These are phyloP conservation scores for Bombus cullumanus DNA, from an alignment of 1,140 invertebrate species.

Conservation along the genomic window DNA sequence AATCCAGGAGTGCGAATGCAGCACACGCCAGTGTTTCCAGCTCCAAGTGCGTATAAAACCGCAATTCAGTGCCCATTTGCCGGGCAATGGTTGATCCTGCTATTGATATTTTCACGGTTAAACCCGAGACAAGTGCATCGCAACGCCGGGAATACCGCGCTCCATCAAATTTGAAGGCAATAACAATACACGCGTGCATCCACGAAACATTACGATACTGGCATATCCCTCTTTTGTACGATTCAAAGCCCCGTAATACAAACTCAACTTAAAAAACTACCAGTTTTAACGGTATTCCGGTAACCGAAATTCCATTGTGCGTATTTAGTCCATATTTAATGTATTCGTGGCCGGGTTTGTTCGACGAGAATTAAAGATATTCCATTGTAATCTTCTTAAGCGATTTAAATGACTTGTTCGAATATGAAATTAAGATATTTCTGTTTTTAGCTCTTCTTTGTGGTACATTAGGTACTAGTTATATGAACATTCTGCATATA, in stretches of 20 bases:
- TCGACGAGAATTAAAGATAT: neutral
- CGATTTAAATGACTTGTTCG: neutral
- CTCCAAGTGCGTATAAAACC: neutral
- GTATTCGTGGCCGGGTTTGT: neutral
- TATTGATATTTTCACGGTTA: slow-evolving; percentile 11
- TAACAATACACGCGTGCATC: too few species aligned
- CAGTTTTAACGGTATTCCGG: too few species aligned
- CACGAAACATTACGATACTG: neutral
- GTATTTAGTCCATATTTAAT: neutral
- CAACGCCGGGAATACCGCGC: too few species aligned
- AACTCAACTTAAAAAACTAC: neutral
- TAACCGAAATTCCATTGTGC: too few species aligned
- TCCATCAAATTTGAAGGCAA: neutral
- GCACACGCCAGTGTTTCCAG: neutral
- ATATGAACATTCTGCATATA: too few species aligned
- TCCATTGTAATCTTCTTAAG: neutral
- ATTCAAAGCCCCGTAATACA: neutral
- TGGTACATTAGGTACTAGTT: too few species aligned
- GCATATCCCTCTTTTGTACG: neutral
- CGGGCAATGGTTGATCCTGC: slow-evolving; percentile 22
- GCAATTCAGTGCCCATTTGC: slow-evolving; percentile 17
- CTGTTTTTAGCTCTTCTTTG: too few species aligned
- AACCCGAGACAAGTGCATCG: slow-evolving; percentile 1
- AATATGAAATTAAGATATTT: neutral
- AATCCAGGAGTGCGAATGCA: neutral